Base-by-base conservation (phyloP, 2,797 vertebrate species). In the Ispidina picta region DNA sequence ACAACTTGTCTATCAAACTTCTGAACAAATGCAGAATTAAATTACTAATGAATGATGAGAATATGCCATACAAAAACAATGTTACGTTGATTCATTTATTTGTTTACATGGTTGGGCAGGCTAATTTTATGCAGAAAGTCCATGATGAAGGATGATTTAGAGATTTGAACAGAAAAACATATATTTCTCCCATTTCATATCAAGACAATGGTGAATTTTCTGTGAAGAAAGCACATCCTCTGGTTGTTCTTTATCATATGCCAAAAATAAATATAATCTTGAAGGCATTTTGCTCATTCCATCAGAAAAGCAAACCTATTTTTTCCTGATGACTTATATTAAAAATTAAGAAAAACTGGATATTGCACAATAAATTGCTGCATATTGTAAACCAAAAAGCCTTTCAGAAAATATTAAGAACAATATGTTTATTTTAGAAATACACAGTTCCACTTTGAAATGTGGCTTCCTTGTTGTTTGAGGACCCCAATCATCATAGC, bases 41-140 rank as follows among this genome's bases (percentile, higher is more conserved):
- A 89, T 93, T 77, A 51, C 83, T 91, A 94, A 94, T 91, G 88
- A 93, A 33, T 2, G 7, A 76, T 92, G 85, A 94, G 55, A 93
- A 65, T 90, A 64, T 84, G 86, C 77, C 83, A 68, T 86, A 86
- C 58, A 83, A 90, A 93, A 88, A 91, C 69, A 90, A 93, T 84
- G 37, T 78, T 93, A 33, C 23, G 48, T 81, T 94, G 91, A 94
- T 90, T 91, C 64, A 75, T 95, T 92, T 94, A 93, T 92, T 95
- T 95, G 74, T 88, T 95, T 89, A 88, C 59, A 54, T 81, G n/a
- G 55, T 80, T 85, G 60, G n/a, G 52, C 63, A 92, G 25, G 86
- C 46, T 93, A 90, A 95, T 91, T 88, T 93, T 92, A 65, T 52
- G 72, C 58, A 77, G 48, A 78, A 74, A 93, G 35, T 90, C 68